A percentile compares a stretch with the other conserved stretches of the same genome.
These are phyloP conservation scores for Corynorhinus townsendii DNA, from an alignment of 2,113 vertebrate genomes.

Conservation along the genomic window DNA sequence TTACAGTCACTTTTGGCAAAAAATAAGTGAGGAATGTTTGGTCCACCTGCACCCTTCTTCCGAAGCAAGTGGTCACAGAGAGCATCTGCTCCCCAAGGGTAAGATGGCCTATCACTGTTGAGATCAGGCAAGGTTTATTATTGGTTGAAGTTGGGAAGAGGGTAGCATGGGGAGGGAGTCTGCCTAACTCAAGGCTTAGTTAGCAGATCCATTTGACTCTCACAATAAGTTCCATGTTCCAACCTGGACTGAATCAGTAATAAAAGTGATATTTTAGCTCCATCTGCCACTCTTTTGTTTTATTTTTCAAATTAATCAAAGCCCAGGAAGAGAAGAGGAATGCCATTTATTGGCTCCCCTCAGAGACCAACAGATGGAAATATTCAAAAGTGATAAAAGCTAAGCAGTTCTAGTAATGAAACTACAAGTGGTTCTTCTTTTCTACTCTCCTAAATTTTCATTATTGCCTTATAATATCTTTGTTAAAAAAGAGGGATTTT, in stretches of 20 bases:
- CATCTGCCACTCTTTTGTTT: constrained; percentile 20
- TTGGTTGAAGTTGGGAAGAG: background rate
- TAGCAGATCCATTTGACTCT: constrained; percentile 8
- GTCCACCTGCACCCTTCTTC: background rate
- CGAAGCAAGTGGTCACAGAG: background rate
- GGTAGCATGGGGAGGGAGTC: background rate
- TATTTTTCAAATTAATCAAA: constrained; percentile 52
- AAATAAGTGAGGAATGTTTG: background rate
- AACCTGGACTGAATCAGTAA: constrained; percentile 15
- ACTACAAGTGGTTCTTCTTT: background rate
- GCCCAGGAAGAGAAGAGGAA: background rate
- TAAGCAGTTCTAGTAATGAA: constrained; percentile 17
- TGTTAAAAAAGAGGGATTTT: background rate
- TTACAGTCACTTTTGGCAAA: background rate
- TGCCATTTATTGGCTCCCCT: constrained; percentile 46
- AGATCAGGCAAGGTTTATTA: background rate
- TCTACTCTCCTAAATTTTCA: constrained; percentile 3
- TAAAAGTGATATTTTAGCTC: constrained; percentile 51
- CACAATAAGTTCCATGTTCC: background rate
- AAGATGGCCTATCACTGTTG: background rate
- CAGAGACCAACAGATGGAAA: constrained; percentile 50
- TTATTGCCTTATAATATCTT: background rate
- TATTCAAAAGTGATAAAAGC: constrained; percentile 6
- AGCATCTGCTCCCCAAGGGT: background rate
- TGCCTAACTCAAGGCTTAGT: background rate